Evolutionary conservation across 2,113 vertebrate genomes (phyloP), one percentile per base, ranked within the genome.

Genomic region (Zosterops borbonicus): DNA sequence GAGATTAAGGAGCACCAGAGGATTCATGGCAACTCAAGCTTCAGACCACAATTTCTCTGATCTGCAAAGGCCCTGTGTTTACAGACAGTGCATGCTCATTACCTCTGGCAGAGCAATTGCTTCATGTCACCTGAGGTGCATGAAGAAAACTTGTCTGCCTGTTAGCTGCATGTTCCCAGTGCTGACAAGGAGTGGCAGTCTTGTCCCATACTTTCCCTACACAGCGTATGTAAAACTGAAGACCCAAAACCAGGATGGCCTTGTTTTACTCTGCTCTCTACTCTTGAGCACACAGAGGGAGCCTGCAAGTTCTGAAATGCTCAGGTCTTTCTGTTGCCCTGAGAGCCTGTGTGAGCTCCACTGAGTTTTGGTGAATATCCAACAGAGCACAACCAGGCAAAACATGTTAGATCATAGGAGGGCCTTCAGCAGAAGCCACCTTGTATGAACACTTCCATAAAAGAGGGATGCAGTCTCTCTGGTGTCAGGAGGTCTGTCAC

Each of bases 151-250:
- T 53, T 10, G 2, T 67, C 71, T 63, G 64, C 41, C 55, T 76
- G 4, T 52, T 25, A n/a, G 22, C 49, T 74, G 80, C 39, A 3
- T 14, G 70, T 87, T 94, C 81, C 55, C 62, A 23, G 47, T 4
- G 58, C 65, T 15, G 44, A 89, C 90, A 75, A 94, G 74, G 62
- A 89, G 90, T 75, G 92, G 90, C 92, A 95, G 92, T 44, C 77
- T 96, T 79, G 74, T 63, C 52, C 39, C 28, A 41, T 33, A 16
- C 9, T 60, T 79, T 42, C 10, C 41, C 21, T 41, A 28, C 18
- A 37, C 4, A 55, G 18, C 1, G 0, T 6, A 8, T 4, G 12
- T 58, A 42, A 69, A 89, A 74, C 27, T 15, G 28, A 55, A 33
- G 47, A 55, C 27, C 25, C 56, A 39, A 58, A 55, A 56, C 25